A percentile compares a stretch with the other conserved stretches of the same genome.
phyloP scores from a whole-genome alignment of 2,888 invertebrate genomes.

The Epicampocera succincta region DNA sequence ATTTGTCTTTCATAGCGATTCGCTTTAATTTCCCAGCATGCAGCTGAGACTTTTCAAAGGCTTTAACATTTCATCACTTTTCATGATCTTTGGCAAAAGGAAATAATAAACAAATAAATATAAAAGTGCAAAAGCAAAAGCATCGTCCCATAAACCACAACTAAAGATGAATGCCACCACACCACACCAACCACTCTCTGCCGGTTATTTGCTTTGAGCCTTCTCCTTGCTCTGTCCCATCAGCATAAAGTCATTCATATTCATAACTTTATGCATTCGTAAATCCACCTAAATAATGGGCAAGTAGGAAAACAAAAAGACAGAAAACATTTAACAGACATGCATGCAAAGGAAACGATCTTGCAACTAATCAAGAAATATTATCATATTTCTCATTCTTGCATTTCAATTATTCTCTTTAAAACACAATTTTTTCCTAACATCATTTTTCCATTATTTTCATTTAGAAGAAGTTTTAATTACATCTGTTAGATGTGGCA shows the following conservation, averaged over 20 bases:
- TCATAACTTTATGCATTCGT: slow-evolving; percentile 50
- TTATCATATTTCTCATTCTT: slow-evolving; percentile 34
- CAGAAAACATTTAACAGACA: slow-evolving; percentile 25
- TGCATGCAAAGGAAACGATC: not conserved
- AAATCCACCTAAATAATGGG: slow-evolving; percentile 47
- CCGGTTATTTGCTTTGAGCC: not conserved
- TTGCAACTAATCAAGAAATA: slow-evolving; percentile 31
- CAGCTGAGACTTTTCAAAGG: slow-evolving; percentile 3
- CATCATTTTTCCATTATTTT: not conserved
- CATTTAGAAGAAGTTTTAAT: no score
- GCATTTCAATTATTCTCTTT: slow-evolving; percentile 39
- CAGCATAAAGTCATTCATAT: slow-evolving; percentile 58
- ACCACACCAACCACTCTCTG: not conserved
- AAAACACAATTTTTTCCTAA: slow-evolving; percentile 5
- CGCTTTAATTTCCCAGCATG: slow-evolving; percentile 2
- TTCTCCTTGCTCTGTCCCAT: slow-evolving; percentile 1
- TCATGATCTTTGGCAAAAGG: slow-evolving; percentile 24
- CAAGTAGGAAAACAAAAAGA: not conserved
- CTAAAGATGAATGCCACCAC: not conserved
- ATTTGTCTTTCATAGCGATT: slow-evolving; percentile 19
- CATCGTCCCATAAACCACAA: slow-evolving; percentile 32
- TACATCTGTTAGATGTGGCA: no score
- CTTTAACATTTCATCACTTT: slow-evolving; percentile 35
- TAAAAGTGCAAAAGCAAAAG: slow-evolving; percentile 19
- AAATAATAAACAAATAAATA: not conserved